These are phyloP conservation scores for Nerophis ophidion DNA, from an alignment of 2,113 vertebrate genomes.

Conservation along the genomic window DNA sequence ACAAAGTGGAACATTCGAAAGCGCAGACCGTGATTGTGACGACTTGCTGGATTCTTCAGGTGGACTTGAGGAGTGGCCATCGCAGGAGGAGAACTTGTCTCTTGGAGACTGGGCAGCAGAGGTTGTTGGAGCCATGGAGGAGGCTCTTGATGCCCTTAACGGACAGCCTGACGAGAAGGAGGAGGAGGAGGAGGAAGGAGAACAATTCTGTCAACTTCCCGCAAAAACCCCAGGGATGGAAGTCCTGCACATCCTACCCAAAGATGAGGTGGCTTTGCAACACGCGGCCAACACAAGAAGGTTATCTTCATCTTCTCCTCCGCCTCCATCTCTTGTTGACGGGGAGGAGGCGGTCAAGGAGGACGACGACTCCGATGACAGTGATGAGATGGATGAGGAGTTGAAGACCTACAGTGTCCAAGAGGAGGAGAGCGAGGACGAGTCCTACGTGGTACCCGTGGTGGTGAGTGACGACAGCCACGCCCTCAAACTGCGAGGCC, in stretches of 20 bases:
- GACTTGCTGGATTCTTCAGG: constrained; percentile 18
- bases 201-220: constrained; percentile 2
- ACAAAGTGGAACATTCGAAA: neutral
- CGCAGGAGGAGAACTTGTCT: constrained; percentile 58
- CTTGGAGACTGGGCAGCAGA: constrained; percentile 67
- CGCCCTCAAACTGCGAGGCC: constrained; percentile 79
- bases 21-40: constrained; percentile 21
- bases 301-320: constrained; percentile 73
- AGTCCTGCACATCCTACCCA: constrained; percentile 36
- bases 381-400: constrained; percentile 89
- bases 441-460: constrained; percentile 76
- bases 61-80: constrained; percentile 57
- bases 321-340: constrained; percentile 36
- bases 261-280: constrained; percentile 59
- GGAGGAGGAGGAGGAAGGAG: constrained; percentile 1
- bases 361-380: constrained; percentile 84
- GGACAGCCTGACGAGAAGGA: constrained; percentile 29
- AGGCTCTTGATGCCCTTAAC: constrained; percentile 58
- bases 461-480: constrained; percentile 86
- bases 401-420: constrained; percentile 80
- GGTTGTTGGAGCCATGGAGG: constrained; percentile 68
- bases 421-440: constrained; percentile 93
- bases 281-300: constrained; percentile 40
- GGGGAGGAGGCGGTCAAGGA: constrained; percentile 75
- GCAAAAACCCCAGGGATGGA: constrained; percentile 24